A percentile compares a stretch with the other conserved stretches of the same genome.
phyloP scores from a whole-genome alignment of 2,888 invertebrate species.

The Norana najaformis region DNA sequence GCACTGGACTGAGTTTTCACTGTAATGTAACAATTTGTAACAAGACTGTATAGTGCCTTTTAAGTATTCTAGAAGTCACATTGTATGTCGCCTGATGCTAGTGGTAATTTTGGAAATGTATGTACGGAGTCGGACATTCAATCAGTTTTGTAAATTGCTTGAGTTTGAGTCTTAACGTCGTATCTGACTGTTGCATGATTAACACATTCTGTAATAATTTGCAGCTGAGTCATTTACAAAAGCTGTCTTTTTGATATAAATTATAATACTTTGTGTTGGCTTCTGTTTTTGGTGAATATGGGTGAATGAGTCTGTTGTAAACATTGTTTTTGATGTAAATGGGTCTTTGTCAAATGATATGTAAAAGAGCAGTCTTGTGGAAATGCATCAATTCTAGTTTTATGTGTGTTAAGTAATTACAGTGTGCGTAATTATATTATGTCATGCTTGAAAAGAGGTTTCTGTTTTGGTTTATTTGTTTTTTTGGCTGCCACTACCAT shows the following conservation, averaged over 20 bases:
- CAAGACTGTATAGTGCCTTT: neutral
- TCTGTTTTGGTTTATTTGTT: neutral
- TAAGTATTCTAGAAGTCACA: neutral
- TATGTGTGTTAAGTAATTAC: neutral
- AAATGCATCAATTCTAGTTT: neutral
- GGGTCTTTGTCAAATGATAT: neutral
- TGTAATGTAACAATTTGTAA: neutral
- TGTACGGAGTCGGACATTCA: neutral
- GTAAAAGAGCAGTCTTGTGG: too few species aligned
- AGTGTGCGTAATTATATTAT: neutral
- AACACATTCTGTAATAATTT: neutral
- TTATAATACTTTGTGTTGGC: neutral
- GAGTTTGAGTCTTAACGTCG: neutral
- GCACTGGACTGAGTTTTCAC: neutral
- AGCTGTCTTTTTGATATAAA: neutral
- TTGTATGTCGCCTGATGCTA: neutral
- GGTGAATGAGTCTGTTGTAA: neutral
- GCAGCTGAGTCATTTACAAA: neutral
- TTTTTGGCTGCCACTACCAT: neutral
- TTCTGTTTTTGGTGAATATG: neutral
- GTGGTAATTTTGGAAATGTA: neutral
- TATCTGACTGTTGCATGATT: too few species aligned
- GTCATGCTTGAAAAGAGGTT: neutral
- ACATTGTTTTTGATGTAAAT: neutral
- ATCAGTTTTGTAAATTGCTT: neutral